Percentiles rank a stretch among this genome's conserved stretches.
Evolutionary conservation across 2,888 invertebrate species (phyloP).

Genomic region (Suillia variegata): DNA sequence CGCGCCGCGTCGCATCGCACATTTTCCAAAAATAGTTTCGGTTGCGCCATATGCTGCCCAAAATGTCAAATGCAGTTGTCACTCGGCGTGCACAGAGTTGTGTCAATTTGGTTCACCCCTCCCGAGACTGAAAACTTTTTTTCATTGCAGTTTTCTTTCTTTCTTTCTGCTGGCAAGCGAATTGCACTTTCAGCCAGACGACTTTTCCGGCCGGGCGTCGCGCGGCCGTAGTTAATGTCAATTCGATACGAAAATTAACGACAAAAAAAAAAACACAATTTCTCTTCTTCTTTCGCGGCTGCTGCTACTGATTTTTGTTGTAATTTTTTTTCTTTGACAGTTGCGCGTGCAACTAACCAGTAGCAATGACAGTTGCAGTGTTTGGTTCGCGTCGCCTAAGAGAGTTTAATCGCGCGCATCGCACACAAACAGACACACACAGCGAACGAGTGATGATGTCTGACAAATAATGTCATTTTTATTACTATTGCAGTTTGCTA

Average conservation of each 20-base stretch:
- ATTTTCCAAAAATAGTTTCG: too few species aligned
- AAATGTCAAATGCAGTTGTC: constrained; percentile 9
- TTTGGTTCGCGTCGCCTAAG: too few species aligned
- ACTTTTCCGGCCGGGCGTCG: not conserved
- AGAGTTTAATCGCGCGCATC: too few species aligned
- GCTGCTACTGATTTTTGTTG: constrained; percentile 18
- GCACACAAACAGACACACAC: too few species aligned
- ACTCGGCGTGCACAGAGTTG: not conserved
- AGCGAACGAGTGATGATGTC: constrained; percentile 20
- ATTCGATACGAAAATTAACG: constrained; percentile 20
- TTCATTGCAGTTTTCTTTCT: too few species aligned
- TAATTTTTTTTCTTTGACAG: too few species aligned
- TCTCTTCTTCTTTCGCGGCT: constrained; percentile 20
- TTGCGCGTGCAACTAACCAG: too few species aligned
- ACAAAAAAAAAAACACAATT: constrained; percentile 12
- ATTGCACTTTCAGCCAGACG: too few species aligned
- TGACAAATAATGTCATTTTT: constrained; percentile 33
- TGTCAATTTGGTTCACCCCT: too few species aligned
- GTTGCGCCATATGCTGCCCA: not conserved
- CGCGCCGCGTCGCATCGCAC: too few species aligned
- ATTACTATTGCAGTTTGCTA: constrained; percentile 25
- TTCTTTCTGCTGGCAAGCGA: too few species aligned
- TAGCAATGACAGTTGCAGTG: not conserved
- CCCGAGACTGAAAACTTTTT: too few species aligned
- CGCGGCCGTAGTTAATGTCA: not conserved